A percentile compares a stretch with the other conserved stretches of the same genome.
These are phyloP conservation scores for Danaus melanippus DNA, from an alignment of 1,140 invertebrate genomes.

Conservation along the genomic window DNA sequence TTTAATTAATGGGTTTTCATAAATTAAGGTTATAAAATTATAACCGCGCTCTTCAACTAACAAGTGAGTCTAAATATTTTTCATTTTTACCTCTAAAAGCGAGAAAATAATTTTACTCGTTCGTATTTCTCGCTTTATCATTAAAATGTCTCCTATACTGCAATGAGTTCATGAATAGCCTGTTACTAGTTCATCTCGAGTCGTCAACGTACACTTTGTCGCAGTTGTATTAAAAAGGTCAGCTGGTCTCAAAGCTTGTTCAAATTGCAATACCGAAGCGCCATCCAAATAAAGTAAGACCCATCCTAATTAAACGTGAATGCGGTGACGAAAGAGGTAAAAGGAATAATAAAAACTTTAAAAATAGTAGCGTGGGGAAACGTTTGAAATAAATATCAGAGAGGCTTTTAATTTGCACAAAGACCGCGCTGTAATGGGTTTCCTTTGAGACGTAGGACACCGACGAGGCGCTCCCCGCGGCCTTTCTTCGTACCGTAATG, in stretches of 20 bases:
- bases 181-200: constrained; percentile 10
- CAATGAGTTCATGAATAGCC: constrained; percentile 16
- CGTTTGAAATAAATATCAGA: constrained; percentile 43
- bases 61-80: no score
- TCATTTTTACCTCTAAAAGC: neutral
- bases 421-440: constrained; percentile 26
- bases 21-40: no score
- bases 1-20: no score
- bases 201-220: constrained; percentile 13
- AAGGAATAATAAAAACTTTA: constrained; percentile 35
- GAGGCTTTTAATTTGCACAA: constrained; percentile 37
- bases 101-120: constrained; percentile 8
- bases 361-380: constrained; percentile 34
- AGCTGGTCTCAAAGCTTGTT: constrained; percentile 19
- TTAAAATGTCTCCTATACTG: constrained; percentile 11
- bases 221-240: constrained; percentile 18
- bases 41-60: no score
- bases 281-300: constrained; percentile 25
- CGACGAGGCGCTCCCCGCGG: constrained; percentile 15
- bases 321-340: constrained; percentile 31
- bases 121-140: constrained; percentile 11
- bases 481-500: constrained; percentile 1
- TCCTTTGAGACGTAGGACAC: constrained; percentile 19
- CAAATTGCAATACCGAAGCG: constrained; percentile 25
- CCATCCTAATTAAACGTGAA: constrained; percentile 35